These are phyloP conservation scores for Chaetura pelagica DNA, from an alignment of 2,113 vertebrate genomes.

Conservation along the genomic window DNA sequence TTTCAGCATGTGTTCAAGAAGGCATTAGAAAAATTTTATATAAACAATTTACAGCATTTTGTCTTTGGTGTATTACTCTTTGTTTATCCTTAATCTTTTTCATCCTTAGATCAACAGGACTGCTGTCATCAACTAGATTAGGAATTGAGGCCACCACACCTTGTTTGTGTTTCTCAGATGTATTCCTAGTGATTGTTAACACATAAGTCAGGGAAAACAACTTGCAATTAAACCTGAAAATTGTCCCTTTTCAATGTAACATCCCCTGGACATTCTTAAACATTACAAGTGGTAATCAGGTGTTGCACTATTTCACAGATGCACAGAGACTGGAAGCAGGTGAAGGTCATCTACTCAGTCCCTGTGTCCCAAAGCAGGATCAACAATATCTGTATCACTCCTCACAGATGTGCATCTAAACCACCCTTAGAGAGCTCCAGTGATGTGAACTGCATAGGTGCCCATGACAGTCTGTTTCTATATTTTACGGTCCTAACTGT, in stretches of 20 bases:
- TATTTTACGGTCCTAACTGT: not conserved
- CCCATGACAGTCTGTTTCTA: not conserved
- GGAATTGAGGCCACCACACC: not conserved
- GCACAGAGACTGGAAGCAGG: fast-evolving
- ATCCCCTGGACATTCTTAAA: not conserved
- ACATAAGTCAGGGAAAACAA: not conserved
- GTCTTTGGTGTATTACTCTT: not conserved
- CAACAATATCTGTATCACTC: not conserved
- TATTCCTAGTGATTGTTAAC: not conserved
- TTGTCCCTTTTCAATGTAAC: not conserved
- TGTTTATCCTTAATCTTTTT: not conserved
- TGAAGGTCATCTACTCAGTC: not conserved
- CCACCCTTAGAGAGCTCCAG: not conserved
- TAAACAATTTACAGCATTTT: not conserved
- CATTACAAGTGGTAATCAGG: not conserved
- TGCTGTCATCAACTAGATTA: not conserved
- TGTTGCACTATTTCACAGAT: not conserved
- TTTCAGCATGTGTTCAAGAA: not conserved
- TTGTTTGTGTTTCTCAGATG: not conserved
- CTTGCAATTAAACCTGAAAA: not conserved
- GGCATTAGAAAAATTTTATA: not conserved
- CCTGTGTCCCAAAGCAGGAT: not conserved
- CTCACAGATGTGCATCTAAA: not conserved
- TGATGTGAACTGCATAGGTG: not conserved
- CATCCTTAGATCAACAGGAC: not conserved